Conservation (phyloP, 1,140 invertebrate genomes). For the Drosophila chauvacae region DNA sequence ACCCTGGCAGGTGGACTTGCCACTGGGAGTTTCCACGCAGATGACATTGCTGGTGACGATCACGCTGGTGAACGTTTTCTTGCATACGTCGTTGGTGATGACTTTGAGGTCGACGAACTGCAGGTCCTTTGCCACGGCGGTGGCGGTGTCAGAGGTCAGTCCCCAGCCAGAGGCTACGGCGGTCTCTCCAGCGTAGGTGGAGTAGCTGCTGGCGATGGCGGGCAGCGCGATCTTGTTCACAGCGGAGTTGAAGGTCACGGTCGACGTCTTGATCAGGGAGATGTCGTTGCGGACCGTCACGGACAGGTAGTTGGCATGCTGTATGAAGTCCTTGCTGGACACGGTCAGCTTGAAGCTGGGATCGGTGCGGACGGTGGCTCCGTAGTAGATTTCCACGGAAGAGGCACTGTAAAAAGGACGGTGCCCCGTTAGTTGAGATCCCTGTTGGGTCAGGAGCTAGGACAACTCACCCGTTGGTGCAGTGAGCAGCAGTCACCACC, state of each 20-base stretch:
- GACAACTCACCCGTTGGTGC: conserved; percentile 65
- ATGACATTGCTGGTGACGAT: conserved; percentile 22
- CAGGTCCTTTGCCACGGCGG: conserved; percentile 35
- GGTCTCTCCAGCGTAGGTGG: conserved; percentile 51
- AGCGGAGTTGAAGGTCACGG: not conserved
- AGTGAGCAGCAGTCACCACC: conserved; percentile 87
- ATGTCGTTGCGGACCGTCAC: conserved; percentile 63
- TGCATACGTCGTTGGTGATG: conserved; percentile 14
- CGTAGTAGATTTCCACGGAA: conserved; percentile 45
- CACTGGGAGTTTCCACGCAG: conserved; percentile 52
- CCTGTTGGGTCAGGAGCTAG: not conserved
- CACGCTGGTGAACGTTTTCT: conserved; percentile 14
- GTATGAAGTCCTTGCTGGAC: conserved; percentile 16
- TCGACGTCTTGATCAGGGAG: conserved; percentile 47
- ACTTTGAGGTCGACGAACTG: conserved; percentile 30
- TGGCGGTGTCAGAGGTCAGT: conserved; percentile 36
- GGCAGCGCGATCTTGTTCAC: conserved; percentile 54
- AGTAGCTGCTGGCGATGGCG: conserved; percentile 42
- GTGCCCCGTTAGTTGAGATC: not conserved
- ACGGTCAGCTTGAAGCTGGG: too few species aligned
- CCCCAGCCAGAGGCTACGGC: conserved; percentile 69
- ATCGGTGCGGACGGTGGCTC: conserved; percentile 53
- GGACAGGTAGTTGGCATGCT: conserved; percentile 51
- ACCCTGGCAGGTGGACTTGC: conserved; percentile 83
- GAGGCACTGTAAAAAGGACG: conserved; percentile 39